Conservation (phyloP, 2,888 invertebrate species). For the Epinotia demarniana region DNA sequence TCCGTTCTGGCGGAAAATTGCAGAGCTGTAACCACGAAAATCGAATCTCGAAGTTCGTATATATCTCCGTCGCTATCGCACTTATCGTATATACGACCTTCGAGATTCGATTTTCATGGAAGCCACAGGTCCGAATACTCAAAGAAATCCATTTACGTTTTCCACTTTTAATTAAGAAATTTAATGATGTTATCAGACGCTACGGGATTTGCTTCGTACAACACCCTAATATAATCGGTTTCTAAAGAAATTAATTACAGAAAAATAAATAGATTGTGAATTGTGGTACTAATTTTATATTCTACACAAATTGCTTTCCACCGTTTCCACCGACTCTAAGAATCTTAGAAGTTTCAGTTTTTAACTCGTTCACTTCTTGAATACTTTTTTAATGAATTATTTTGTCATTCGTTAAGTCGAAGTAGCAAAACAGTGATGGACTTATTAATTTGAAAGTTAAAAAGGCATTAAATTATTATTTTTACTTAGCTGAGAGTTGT, state of each 20-base stretch:
- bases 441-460: slow-evolving; percentile 18
- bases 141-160: not conserved
- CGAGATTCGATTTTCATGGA: too few relatives aligned
- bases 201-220: not conserved
- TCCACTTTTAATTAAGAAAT: not conserved
- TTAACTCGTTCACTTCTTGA: slow-evolving; percentile 25
- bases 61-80: too few relatives aligned
- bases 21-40: too few relatives aligned
- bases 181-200: not conserved
- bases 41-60: too few relatives aligned
- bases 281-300: not conserved
- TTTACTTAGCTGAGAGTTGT: not conserved
- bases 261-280: not conserved
- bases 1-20: too few relatives aligned
- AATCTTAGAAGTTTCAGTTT: slow-evolving; percentile 17
- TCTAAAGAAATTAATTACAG: not conserved
- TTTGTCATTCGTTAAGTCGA: slow-evolving; percentile 11
- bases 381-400: slow-evolving; percentile 26
- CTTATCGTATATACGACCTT: too few relatives aligned
- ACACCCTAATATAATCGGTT: too few relatives aligned
- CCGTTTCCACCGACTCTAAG: not conserved
- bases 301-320: not conserved
- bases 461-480: slow-evolving; percentile 4
- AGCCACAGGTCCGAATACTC: too few relatives aligned
- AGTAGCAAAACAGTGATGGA: slow-evolving; percentile 16